Conservation (phyloP, 2,113 vertebrate species). For the Kryptolebias marmoratus region DNA sequence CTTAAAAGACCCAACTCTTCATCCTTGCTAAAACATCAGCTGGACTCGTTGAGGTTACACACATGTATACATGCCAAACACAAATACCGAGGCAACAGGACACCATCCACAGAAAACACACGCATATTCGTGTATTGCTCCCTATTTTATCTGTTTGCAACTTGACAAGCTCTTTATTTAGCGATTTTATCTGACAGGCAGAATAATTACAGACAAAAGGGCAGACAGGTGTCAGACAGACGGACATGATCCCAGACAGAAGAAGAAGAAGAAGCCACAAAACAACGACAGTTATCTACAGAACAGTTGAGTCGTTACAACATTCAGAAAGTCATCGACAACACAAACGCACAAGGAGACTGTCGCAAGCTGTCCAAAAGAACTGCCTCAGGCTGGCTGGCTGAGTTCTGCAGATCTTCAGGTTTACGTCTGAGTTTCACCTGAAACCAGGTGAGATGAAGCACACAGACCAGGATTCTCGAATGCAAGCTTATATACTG, state of each 20-base stretch:
- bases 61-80: constrained; percentile 14
- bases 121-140: constrained; percentile 20
- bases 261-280: constrained; percentile 39
- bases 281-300: constrained; percentile 57
- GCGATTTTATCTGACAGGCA: not conserved
- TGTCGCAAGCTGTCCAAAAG: constrained; percentile 4
- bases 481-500: constrained; percentile 3
- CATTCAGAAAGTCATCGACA: constrained; percentile 58
- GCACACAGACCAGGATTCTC: constrained; percentile 5
- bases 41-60: not conserved
- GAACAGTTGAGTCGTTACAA: constrained; percentile 51
- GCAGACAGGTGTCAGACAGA: constrained; percentile 60
- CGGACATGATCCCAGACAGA: constrained; percentile 33
- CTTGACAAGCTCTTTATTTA: constrained; percentile 20
- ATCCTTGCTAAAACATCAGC: constrained; percentile 4
- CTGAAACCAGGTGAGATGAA: constrained; percentile 11
- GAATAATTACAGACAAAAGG: constrained; percentile 54
- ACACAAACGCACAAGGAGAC: constrained; percentile 43
- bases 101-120: constrained; percentile 39
- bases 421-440: constrained; percentile 16
- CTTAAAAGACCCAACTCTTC: constrained; percentile 24
- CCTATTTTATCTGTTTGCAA: constrained; percentile 5
- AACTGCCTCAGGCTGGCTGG: constrained; percentile 27
- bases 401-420: constrained; percentile 22
- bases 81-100: constrained; percentile 32